Evolutionary conservation across 2,888 invertebrate genomes (phyloP).

Genomic region (Coelogynopora nodosa): DNA sequence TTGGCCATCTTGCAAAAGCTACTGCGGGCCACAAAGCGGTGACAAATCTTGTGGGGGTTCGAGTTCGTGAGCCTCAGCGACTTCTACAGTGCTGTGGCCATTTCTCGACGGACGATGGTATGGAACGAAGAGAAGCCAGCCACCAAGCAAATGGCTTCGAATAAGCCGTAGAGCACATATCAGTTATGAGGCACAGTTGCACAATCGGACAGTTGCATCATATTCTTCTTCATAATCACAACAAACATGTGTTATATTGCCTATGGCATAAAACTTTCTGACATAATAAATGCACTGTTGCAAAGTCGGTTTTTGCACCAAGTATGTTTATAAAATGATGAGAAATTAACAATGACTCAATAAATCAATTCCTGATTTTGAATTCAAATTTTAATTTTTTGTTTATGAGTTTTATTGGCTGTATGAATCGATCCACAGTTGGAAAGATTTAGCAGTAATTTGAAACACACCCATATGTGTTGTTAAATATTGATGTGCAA

Average conservation of each 20-base stretch:
- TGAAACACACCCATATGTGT: too few relatives aligned
- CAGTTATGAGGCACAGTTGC: not conserved
- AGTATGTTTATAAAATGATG: not conserved
- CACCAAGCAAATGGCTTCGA: too few relatives aligned
- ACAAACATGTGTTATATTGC: not conserved
- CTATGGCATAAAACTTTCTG: not conserved
- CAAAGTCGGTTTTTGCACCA: not conserved
- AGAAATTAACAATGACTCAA: not conserved
- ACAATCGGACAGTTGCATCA: not conserved
- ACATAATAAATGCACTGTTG: not conserved
- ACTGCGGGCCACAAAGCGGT: too few relatives aligned
- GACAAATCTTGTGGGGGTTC: too few relatives aligned
- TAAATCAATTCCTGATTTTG: not conserved
- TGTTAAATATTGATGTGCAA: too few relatives aligned
- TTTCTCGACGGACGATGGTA: too few relatives aligned
- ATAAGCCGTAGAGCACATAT: too few relatives aligned
- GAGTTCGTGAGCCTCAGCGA: too few relatives aligned
- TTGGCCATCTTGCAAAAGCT: too few relatives aligned
- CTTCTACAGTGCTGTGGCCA: too few relatives aligned
- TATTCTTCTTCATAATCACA: not conserved
- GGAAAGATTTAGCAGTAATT: too few relatives aligned
- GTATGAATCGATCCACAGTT: not conserved
- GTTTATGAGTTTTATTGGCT: not conserved
- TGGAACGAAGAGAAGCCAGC: too few relatives aligned
- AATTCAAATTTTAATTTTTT: not conserved